These are phyloP conservation scores for Acrocephalus arundinaceus DNA, from an alignment of 2,113 vertebrate species.

Conservation along the genomic window DNA sequence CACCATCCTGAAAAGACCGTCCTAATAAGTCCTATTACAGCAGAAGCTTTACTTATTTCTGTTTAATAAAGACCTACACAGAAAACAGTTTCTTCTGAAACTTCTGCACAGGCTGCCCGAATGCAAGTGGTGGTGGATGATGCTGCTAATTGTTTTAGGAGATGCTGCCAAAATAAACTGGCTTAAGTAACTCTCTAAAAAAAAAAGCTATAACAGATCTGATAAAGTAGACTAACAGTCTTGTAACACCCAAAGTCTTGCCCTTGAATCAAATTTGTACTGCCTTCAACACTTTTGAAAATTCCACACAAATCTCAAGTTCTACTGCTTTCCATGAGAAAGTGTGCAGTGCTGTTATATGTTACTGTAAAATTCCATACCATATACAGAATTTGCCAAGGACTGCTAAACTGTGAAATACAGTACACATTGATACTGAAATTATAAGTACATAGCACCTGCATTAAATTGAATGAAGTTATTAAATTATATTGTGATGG, in stretches of 20 bases:
- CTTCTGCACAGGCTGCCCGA: not conserved
- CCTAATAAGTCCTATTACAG: not conserved
- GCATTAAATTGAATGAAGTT: not conserved
- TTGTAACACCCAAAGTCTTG: not conserved
- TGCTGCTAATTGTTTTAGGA: not conserved
- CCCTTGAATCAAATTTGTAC: not conserved
- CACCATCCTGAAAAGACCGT: not conserved
- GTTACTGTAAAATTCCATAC: not conserved
- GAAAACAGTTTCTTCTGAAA: not conserved
- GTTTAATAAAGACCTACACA: not conserved
- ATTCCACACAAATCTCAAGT: not conserved
- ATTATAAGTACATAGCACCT: not conserved
- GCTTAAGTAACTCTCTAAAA: not conserved
- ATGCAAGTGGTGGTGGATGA: not conserved
- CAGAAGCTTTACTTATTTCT: not conserved
- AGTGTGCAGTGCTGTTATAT: not conserved
- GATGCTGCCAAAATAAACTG: not conserved
- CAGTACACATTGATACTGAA: not conserved
- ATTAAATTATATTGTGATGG: not conserved
- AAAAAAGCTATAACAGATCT: not conserved
- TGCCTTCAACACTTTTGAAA: not conserved
- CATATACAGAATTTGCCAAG: not conserved
- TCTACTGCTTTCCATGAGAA: not conserved
- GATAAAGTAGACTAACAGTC: not conserved
- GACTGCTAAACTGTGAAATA: not conserved